Conservation (phyloP, 64 coral and sea anemone genomes). For the Astreopora myriophthalma region DNA sequence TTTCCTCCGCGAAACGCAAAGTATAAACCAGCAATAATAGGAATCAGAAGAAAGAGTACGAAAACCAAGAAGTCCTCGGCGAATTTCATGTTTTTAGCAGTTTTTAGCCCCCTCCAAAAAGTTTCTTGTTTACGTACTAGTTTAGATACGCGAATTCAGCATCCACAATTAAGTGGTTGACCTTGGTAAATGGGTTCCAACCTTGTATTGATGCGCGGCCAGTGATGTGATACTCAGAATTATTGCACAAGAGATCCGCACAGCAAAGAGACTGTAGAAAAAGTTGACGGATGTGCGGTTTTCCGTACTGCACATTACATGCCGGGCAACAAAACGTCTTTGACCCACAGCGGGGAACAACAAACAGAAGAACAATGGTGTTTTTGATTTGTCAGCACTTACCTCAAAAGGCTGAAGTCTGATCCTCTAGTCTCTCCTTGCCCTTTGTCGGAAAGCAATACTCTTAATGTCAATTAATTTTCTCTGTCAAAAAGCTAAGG, state of each 20-base stretch:
- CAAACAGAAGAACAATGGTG: not conserved
- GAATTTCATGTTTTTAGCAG: slow-evolving; percentile 24
- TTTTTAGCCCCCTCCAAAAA: not conserved
- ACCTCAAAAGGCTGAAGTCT: not conserved
- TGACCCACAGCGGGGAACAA: not conserved
- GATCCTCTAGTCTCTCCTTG: not conserved
- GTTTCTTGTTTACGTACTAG: not conserved
- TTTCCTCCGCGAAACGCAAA: slow-evolving; percentile 73
- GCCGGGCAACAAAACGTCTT: not conserved
- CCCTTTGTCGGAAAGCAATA: not conserved
- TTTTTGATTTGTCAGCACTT: not conserved
- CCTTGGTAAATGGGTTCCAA: not conserved
- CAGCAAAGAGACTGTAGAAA: not conserved
- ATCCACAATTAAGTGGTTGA: not conserved
- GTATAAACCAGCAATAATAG: slow-evolving; percentile 61
- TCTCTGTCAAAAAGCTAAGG: not conserved
- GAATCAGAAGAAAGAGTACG: slow-evolving; percentile 36
- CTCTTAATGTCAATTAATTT: not conserved
- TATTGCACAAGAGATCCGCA: not conserved
- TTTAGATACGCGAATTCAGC: not conserved
- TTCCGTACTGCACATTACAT: not conserved
- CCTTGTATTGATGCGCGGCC: no score
- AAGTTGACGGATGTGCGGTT: slow-evolving; percentile 7
- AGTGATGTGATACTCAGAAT: not conserved
- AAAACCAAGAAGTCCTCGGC: slow-evolving; percentile 72